Conservation (phyloP, 1,140 invertebrate species). For the Anastatus disparis region DNA sequence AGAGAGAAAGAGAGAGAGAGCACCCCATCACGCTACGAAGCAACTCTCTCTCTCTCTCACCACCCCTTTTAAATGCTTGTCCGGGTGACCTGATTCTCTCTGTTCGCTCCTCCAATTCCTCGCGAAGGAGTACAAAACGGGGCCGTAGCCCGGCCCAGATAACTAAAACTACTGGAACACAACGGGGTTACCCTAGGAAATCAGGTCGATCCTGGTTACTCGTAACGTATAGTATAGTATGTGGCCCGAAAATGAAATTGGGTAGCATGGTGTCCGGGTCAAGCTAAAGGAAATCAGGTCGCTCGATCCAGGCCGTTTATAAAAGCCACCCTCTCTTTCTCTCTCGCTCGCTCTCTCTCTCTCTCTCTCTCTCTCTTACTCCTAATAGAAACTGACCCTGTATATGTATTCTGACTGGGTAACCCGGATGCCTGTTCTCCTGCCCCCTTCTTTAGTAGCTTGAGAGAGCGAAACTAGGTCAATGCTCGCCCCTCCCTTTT, state of each 20-base stretch:
- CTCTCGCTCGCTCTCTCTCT: slow-evolving; percentile 41
- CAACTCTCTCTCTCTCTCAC: no score
- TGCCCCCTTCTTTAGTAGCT: no score
- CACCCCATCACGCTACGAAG: no score
- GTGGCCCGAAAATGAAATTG: slow-evolving; percentile 42
- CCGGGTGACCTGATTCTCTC: slow-evolving; percentile 25
- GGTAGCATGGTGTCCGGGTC: slow-evolving; percentile 55
- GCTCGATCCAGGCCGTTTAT: slow-evolving; percentile 67
- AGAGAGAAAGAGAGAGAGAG: background rate
- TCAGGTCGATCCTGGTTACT: slow-evolving; percentile 43
- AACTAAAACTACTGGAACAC: background rate
- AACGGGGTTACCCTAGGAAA: slow-evolving; percentile 33
- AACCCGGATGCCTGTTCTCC: slow-evolving; percentile 58
- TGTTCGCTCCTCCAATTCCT: background rate
- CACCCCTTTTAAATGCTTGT: no score
- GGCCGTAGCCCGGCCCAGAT: background rate
- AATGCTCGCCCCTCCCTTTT: slow-evolving; percentile 52
- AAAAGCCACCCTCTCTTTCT: slow-evolving; percentile 45
- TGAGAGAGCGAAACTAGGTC: slow-evolving; percentile 53
- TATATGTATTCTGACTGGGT: slow-evolving; percentile 49
- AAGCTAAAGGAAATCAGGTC: slow-evolving; percentile 59
- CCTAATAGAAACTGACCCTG: slow-evolving; percentile 48
- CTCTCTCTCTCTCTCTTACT: slow-evolving; percentile 38
- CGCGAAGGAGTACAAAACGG: background rate
- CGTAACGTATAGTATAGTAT: no score